Conservation (phyloP, 2,113 vertebrate species). For the Rostratula benghalensis region DNA sequence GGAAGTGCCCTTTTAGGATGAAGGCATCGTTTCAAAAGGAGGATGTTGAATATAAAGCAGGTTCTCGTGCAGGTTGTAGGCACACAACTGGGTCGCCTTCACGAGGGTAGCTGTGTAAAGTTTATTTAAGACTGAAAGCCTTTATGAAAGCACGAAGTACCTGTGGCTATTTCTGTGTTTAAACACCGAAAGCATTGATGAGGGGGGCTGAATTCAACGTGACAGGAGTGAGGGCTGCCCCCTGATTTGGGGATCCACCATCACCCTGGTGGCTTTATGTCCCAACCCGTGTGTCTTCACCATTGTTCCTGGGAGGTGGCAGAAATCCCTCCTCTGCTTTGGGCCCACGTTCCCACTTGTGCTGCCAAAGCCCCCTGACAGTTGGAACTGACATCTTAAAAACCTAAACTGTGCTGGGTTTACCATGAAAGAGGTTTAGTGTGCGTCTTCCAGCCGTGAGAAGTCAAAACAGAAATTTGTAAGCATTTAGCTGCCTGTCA, state of each 20-base stretch:
- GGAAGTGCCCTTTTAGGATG: not conserved
- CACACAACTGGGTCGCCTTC: not conserved
- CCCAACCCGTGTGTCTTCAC: accelerated
- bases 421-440: not conserved
- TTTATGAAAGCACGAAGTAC: not conserved
- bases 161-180: not conserved
- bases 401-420: not conserved
- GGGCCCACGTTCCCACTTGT: not conserved
- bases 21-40: not conserved
- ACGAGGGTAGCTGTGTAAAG: not conserved
- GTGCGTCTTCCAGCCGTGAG: not conserved
- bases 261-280: accelerated
- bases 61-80: not conserved
- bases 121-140: not conserved
- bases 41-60: not conserved
- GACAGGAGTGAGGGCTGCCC: not conserved
- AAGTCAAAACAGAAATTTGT: not conserved
- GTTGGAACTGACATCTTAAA: not conserved
- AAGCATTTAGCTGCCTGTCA: not conserved
- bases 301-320: not conserved
- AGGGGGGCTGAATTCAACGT: accelerated
- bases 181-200: not conserved
- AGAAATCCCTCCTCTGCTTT: not conserved
- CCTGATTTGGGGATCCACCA: accelerated
- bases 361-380: not conserved